Conservation (phyloP, 2,888 invertebrate genomes). For the Ophion ventricosus region DNA sequence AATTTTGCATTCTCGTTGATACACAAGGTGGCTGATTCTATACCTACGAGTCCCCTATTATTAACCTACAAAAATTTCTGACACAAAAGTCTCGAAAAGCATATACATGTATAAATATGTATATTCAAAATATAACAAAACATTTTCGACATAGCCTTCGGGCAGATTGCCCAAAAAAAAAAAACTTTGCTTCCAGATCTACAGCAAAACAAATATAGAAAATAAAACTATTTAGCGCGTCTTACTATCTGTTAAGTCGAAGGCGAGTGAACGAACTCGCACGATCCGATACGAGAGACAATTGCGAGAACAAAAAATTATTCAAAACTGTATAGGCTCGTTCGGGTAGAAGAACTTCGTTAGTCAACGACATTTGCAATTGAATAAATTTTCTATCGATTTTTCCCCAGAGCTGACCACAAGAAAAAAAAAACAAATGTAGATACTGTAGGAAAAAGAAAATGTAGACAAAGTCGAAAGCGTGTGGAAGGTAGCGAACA, state of each 20-base stretch:
- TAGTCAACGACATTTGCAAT: slow-evolving; percentile 57
- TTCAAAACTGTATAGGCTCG: slow-evolving; percentile 19
- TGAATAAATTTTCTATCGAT: slow-evolving; percentile 67
- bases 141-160: slow-evolving; percentile 34
- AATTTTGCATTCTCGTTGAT: slow-evolving; percentile 11
- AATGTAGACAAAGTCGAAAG: slow-evolving; percentile 51
- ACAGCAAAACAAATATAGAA: slow-evolving; percentile 15
- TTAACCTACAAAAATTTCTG: neutral
- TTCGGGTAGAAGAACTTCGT: slow-evolving; percentile 37
- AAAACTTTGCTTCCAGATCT: slow-evolving; percentile 48
- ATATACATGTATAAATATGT: neutral
- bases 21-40: neutral
- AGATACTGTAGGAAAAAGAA: slow-evolving; percentile 64
- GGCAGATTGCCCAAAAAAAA: slow-evolving; percentile 15
- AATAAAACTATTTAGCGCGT: slow-evolving; percentile 30
- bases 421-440: slow-evolving; percentile 63
- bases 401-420: slow-evolving; percentile 63
- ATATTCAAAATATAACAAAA: slow-evolving; percentile 11
- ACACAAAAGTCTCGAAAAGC: neutral
- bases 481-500: slow-evolving; percentile 11
- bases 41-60: neutral
- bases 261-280: slow-evolving; percentile 18
- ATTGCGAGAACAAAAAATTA: slow-evolving; percentile 5
- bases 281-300: slow-evolving; percentile 21
- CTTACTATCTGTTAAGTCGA: slow-evolving; percentile 10